Conservation (phyloP, 1,140 invertebrate species). For the Asobara japonica region DNA sequence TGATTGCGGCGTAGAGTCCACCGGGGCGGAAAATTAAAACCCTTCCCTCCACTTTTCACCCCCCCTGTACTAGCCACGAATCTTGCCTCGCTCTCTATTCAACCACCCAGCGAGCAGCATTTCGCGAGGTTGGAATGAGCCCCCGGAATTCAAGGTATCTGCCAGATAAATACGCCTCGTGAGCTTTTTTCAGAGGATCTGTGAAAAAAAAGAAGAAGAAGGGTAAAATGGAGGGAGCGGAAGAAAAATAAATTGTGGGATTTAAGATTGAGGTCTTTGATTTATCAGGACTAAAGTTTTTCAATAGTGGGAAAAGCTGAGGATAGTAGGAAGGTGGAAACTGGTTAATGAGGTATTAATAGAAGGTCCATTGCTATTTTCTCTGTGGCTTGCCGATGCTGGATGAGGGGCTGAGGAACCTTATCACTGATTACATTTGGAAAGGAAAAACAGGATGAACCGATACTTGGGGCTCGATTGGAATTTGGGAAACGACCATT, state of each 20-base stretch:
- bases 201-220: not conserved
- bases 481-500: too few relatives aligned
- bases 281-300: slow-evolving; percentile 11
- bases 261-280: slow-evolving; percentile 1
- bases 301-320: not conserved
- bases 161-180: slow-evolving; percentile 19
- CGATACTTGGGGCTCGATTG: too few relatives aligned
- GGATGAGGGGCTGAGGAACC: not conserved
- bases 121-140: not conserved
- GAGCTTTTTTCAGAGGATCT: slow-evolving; percentile 6
- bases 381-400: not conserved
- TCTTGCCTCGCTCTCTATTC: not conserved
- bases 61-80: not conserved
- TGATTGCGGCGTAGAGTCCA: slow-evolving; percentile 29
- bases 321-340: not conserved
- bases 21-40: slow-evolving; percentile 39
- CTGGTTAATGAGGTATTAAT: not conserved
- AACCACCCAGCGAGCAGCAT: not conserved
- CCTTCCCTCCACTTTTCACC: slow-evolving; percentile 18
- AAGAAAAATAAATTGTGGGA: not conserved
- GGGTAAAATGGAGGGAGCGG: not conserved
- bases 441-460: not conserved
- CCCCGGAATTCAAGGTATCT: slow-evolving; percentile 1
- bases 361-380: not conserved
- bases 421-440: not conserved